Conservation (phyloP, 1,140 invertebrate genomes). For the Anastrepha obliqua region DNA sequence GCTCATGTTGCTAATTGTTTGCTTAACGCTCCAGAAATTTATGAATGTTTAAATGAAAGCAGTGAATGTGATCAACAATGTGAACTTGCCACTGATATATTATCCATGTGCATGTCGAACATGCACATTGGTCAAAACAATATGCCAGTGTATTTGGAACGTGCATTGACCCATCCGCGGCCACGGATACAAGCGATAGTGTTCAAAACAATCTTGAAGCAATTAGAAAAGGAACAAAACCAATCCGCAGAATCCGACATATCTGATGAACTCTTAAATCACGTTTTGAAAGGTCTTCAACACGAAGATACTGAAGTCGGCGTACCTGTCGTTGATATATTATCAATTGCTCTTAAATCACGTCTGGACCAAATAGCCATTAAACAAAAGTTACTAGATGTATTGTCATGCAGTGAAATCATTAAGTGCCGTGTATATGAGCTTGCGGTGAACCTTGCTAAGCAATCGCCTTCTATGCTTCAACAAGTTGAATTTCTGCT, state of each 20-base stretch:
- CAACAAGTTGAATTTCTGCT: conserved; percentile 80
- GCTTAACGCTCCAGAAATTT: conserved; percentile 72
- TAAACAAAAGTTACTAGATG: conserved; percentile 60
- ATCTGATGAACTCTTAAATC: conserved; percentile 13
- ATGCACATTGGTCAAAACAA: conserved; percentile 76
- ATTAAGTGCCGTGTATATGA: conserved; percentile 76
- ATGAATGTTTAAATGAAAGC: conserved; percentile 71
- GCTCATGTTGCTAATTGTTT: conserved; percentile 65
- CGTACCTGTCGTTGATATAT: conserved; percentile 61
- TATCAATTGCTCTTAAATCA: conserved; percentile 66
- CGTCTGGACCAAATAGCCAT: conserved; percentile 65
- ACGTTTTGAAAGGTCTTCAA: conserved; percentile 63
- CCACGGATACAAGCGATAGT: conserved; percentile 76
- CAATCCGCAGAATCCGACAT: neutral
- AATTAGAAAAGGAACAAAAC: conserved; percentile 49
- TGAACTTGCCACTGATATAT: conserved; percentile 78
- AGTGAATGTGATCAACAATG: conserved; percentile 68
- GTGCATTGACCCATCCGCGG: conserved; percentile 77
- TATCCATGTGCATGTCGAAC: conserved; percentile 77
- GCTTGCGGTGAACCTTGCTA: conserved; percentile 81
- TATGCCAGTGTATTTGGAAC: conserved; percentile 75
- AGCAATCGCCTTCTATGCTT: conserved; percentile 77
- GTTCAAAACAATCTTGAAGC: conserved; percentile 74
- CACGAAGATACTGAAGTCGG: conserved; percentile 60
- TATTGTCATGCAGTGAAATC: conserved; percentile 61